phyloP scores from a whole-genome alignment of 2,888 invertebrate genomes.

The Pteria penguin region DNA sequence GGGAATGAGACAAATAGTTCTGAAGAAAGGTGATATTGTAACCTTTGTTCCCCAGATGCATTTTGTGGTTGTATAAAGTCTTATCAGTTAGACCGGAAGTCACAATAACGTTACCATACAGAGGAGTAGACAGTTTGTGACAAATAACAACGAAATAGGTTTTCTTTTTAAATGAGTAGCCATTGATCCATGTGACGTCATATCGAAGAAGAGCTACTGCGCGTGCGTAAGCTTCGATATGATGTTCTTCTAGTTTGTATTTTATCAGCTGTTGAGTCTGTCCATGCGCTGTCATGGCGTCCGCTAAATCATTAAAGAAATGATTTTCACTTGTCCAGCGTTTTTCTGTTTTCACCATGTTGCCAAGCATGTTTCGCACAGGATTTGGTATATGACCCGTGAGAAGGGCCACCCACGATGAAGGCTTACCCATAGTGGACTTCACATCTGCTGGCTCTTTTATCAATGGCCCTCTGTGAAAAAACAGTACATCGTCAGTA shows the following conservation, averaged over 20 bases:
- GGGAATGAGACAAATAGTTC: conserved; percentile 71
- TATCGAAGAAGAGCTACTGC: conserved; percentile 66
- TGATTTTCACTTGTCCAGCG: conserved; percentile 56
- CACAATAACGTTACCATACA: conserved; percentile 58
- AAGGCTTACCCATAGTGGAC: conserved; percentile 29
- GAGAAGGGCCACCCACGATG: conserved; percentile 65
- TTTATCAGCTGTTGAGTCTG: conserved; percentile 58
- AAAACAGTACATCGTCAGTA: conserved; percentile 67
- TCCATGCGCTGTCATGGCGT: conserved; percentile 53
- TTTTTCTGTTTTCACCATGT: conserved; percentile 54
- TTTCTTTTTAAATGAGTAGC: conserved; percentile 56
- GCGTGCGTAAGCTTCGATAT: conserved; percentile 64
- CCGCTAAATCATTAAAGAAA: conserved; percentile 65
- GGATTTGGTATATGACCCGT: conserved; percentile 60
- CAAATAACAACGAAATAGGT: conserved; percentile 69
- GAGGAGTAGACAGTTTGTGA: conserved; percentile 39
- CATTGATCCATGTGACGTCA: conserved; percentile 71
- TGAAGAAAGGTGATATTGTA: conserved; percentile 74
- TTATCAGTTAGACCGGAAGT: conserved; percentile 64
- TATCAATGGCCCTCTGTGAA: conserved; percentile 55
- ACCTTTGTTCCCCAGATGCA: conserved; percentile 60
- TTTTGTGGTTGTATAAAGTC: conserved; percentile 60
- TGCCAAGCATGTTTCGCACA: conserved; percentile 59
- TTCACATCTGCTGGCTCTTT: conserved; percentile 17
- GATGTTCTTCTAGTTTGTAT: conserved; percentile 71